Base-by-base conservation (phyloP, 2,113 vertebrate genomes). In the Crotalus helleri region DNA sequence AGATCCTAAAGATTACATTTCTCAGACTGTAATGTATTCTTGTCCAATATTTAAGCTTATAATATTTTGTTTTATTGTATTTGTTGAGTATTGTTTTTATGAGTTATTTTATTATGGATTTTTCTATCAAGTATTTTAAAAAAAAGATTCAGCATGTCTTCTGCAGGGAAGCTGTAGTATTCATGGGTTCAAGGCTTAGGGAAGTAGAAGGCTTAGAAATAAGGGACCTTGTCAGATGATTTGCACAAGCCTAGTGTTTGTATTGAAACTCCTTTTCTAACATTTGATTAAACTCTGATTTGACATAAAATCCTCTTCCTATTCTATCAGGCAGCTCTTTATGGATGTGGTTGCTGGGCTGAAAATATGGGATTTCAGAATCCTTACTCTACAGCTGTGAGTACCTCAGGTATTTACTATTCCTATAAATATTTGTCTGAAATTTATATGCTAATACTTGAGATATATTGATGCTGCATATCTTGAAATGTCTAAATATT, bases 311-410 rank as follows among this genome's bases (percentile, higher is more conserved):
- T 6, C 0, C 13, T 94, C 15, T 90, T 13, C 29, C 95, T 93
- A 53, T 97, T 93, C 96, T 91, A 92, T 54, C 94, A 99, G 99
- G 99, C 99, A 97, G 99, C 99, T 98, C 99, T 99, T 97, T 99
- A 99, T 96, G 99, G 99, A 96, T 99, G 99, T 98, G 99, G 99
- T 95, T 99, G 99, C 98, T 99, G 99, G 99, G 99, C 99, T 97
- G 99, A 99, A 97, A 99, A 99, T 93, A 98, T 98, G 94, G 98
- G 98, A 97, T 98, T 98, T 96, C 97, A 98, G 96, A 99, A 98
- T 93, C 97, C 99, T 97, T 99, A 99, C 96, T 99, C 99, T 95
- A 99, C 99, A 98, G 99, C 99, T 98, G 99, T 99, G 98, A 99
- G 99, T 98, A 99, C 99, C 97, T 99, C 99, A 99, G 99, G 99